phyloP scores from a whole-genome alignment of 2,797 vertebrate species.

The Coregonus sp. region DNA sequence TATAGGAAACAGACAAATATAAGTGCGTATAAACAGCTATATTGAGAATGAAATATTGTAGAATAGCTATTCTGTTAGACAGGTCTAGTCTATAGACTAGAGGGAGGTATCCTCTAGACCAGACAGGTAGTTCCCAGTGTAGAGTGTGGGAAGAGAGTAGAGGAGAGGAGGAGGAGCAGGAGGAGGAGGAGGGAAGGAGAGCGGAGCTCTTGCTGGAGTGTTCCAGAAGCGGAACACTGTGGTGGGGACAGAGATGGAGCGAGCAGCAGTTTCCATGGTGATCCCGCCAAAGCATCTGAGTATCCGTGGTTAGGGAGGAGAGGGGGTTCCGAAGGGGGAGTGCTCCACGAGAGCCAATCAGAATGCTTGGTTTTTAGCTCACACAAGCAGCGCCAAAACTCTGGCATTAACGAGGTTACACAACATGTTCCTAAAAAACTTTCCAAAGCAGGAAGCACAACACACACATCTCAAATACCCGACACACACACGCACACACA shows the following conservation, averaged over 20 bases:
- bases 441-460: not conserved
- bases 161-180: not conserved
- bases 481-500: not conserved
- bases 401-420: slow-evolving; percentile 65
- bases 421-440: slow-evolving; percentile 50
- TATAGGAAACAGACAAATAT: not conserved
- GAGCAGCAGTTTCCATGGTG: slow-evolving; percentile 68
- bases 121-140: slow-evolving; percentile 23
- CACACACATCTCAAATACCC: not conserved
- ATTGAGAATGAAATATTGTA: no score
- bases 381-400: slow-evolving; percentile 55
- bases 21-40: not conserved
- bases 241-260: not conserved
- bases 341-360: slow-evolving; percentile 67
- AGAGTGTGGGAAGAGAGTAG: slow-evolving; percentile 1
- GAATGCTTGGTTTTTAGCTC: slow-evolving; percentile 45
- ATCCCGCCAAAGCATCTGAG: slow-evolving; percentile 64
- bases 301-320: slow-evolving; percentile 44
- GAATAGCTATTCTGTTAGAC: no score
- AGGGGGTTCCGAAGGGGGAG: slow-evolving; percentile 57
- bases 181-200: not conserved
- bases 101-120: not conserved
- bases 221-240: slow-evolving; percentile 36
- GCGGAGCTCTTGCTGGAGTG: not conserved
- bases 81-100: no score